phyloP scores from a whole-genome alignment of 37 sponge, comb jelly and placozoan genomes.

The Aphrocallistes beatrix region DNA sequence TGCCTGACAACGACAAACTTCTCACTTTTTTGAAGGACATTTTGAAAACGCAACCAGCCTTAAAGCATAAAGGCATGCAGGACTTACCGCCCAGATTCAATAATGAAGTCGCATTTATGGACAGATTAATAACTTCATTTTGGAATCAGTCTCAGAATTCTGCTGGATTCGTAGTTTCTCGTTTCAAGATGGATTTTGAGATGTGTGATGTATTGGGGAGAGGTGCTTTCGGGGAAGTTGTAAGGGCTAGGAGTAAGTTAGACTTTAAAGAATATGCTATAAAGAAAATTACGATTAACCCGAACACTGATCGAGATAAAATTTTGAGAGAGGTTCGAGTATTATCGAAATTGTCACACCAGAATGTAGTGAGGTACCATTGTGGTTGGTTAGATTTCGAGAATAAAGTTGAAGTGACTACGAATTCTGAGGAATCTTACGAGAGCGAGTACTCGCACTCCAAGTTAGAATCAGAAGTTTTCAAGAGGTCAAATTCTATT shows the following conservation, averaged over 20 bases:
- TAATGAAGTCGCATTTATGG: too few relatives aligned
- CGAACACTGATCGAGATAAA: too few relatives aligned
- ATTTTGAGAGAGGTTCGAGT: background rate
- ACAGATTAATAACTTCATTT: too few relatives aligned
- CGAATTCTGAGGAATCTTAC: background rate
- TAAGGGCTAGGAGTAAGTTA: background rate
- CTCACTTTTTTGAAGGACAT: too few relatives aligned
- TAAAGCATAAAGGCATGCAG: too few relatives aligned
- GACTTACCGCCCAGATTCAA: too few relatives aligned
- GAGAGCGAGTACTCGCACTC: background rate
- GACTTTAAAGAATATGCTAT: background rate
- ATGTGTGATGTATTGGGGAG: too few relatives aligned
- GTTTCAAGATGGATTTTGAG: too few relatives aligned
- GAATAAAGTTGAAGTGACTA: background rate
- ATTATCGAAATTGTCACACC: background rate
- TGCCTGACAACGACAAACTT: too few relatives aligned
- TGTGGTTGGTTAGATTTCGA: background rate
- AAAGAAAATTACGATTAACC: background rate
- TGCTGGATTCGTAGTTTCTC: too few relatives aligned
- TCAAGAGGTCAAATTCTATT: background rate
- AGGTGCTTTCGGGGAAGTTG: background rate
- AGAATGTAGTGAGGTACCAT: background rate
- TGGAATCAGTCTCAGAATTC: too few relatives aligned
- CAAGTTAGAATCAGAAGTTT: background rate
- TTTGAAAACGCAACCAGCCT: too few relatives aligned